A percentile compares a stretch with the other conserved stretches of the same genome.
Conservation (phyloP, 2,888 invertebrate species). For the Macrophya alboannulata region DNA sequence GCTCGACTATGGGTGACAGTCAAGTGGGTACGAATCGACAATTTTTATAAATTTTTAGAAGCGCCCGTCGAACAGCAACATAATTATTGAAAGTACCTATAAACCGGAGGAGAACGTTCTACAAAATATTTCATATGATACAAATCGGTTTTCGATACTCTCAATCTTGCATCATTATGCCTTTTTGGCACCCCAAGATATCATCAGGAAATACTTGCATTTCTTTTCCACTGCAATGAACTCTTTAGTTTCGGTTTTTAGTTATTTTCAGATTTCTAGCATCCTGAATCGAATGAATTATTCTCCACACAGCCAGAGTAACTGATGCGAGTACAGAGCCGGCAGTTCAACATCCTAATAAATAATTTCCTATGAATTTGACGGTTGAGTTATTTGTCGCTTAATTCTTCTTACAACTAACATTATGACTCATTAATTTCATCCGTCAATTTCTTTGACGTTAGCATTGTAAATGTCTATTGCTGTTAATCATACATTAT, state of each 20-base stretch:
- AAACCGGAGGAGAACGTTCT: background rate
- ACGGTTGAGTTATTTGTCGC: slow-evolving; percentile 2
- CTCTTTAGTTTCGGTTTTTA: background rate
- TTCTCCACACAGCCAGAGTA: background rate
- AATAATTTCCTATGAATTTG: slow-evolving; percentile 4
- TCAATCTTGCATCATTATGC: background rate
- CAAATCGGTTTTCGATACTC: background rate
- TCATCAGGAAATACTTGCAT: background rate
- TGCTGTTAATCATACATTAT: background rate
- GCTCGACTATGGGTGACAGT: background rate
- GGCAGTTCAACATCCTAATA: background rate
- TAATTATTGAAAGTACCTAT: background rate
- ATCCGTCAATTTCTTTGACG: background rate
- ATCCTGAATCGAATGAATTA: background rate
- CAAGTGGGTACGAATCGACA: background rate
- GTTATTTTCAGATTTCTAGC: background rate
- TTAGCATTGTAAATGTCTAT: slow-evolving; percentile 21
- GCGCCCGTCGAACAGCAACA: background rate
- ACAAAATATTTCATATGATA: background rate
- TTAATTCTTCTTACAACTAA: background rate
- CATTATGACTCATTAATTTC: background rate
- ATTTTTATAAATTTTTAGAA: slow-evolving; percentile 1
- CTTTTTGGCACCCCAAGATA: background rate
- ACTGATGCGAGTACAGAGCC: background rate
- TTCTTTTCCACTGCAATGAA: too few species aligned